Percentiles rank a stretch among this genome's conserved stretches.
Evolutionary conservation across 2,888 invertebrate genomes (phyloP).

Genomic region (Drosophila testacea): DNA sequence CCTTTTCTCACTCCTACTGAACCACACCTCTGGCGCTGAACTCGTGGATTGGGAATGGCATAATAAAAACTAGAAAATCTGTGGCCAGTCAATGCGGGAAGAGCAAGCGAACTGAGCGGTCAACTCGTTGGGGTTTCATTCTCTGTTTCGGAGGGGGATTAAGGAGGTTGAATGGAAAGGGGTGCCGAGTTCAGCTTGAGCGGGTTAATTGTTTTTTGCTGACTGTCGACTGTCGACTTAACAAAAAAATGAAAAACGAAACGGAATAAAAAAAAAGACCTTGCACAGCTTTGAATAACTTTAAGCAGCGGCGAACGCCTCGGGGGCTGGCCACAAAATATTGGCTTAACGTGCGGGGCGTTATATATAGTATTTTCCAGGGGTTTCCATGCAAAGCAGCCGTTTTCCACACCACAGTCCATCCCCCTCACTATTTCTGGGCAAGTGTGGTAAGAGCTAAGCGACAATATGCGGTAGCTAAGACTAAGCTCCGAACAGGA

Average conservation of each 20-base stretch:
- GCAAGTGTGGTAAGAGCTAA: conserved; percentile 44
- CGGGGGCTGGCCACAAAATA: conserved; percentile 65
- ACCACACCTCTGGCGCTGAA: background rate
- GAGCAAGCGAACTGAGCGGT: conserved; percentile 44
- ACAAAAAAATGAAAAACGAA: conserved; percentile 30
- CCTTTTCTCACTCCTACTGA: background rate
- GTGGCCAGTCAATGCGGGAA: conserved; percentile 68
- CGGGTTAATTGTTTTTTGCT: conserved; percentile 75
- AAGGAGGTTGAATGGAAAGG: background rate
- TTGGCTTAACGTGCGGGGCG: conserved; percentile 74
- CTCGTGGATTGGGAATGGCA: conserved; percentile 12
- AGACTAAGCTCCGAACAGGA: conserved; percentile 46
- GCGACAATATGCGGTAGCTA: conserved; percentile 63
- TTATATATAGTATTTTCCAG: conserved; percentile 32
- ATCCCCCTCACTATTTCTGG: background rate
- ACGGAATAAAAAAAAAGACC: conserved; percentile 35
- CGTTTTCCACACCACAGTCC: background rate
- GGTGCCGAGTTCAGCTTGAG: conserved; percentile 41
- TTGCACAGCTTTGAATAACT: conserved; percentile 72
- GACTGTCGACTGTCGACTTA: conserved; percentile 52
- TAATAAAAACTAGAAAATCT: conserved; percentile 69
- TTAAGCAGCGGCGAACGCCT: conserved; percentile 58
- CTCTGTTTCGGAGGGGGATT: background rate
- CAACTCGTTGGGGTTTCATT: conserved; percentile 31
- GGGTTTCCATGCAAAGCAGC: conserved; percentile 52